Percentiles rank a stretch among this genome's conserved stretches.
These are phyloP conservation scores for Caranx ignobilis DNA, from an alignment of 2,113 vertebrate genomes.

Conservation along the genomic window DNA sequence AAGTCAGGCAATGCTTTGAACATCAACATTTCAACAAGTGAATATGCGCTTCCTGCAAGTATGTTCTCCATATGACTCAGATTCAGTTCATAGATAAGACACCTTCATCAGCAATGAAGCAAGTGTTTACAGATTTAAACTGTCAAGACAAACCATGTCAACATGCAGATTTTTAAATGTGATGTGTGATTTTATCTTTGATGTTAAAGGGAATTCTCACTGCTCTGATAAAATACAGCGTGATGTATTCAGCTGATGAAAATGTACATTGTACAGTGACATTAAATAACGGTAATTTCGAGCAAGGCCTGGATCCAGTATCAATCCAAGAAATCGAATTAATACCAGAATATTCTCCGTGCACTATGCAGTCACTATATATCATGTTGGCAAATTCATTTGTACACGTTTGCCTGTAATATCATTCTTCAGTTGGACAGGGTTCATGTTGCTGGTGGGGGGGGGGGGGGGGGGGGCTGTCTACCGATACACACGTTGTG, in stretches of 20 bases:
- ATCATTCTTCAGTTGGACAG: background rate
- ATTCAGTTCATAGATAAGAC: background rate
- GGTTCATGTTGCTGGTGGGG: slow-evolving; percentile 7
- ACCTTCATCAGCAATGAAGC: background rate
- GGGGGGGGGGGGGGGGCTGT: background rate
- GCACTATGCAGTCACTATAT: background rate
- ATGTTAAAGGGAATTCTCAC: background rate
- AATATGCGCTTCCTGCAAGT: background rate
- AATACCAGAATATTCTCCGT: background rate
- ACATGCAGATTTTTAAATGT: background rate
- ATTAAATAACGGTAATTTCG: too few species aligned
- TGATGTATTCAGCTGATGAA: background rate
- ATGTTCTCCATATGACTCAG: background rate
- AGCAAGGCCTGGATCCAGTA: too few species aligned
- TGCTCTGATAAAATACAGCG: background rate
- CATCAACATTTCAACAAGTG: background rate
- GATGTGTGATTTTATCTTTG: background rate
- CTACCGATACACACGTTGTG: slow-evolving; percentile 5
- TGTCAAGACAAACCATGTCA: background rate
- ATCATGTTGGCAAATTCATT: background rate
- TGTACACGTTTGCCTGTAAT: background rate
- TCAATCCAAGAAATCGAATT: background rate
- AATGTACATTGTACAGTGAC: too few species aligned
- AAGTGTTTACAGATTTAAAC: background rate
- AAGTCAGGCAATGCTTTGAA: background rate